A percentile compares a stretch with the other conserved stretches of the same genome.
Conservation (phyloP, 2,888 invertebrate genomes). For the Zelleria hepariella region DNA sequence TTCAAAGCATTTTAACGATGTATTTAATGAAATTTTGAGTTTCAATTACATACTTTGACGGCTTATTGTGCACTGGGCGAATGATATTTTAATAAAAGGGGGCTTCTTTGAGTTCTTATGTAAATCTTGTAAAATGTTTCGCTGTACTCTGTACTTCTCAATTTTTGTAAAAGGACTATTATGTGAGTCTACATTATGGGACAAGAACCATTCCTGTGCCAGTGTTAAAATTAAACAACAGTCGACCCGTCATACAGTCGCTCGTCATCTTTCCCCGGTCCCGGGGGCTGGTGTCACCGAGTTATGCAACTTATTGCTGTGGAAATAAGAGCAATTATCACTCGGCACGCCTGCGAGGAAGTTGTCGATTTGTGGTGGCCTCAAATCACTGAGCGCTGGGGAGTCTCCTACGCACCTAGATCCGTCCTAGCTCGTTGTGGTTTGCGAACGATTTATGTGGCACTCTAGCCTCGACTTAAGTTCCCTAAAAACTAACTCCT, state of each 20-base stretch:
- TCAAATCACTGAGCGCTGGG: conserved; percentile 61
- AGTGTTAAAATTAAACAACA: not conserved
- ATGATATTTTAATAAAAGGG: too few species aligned
- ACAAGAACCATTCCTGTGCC: not conserved
- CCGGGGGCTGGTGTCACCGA: conserved; percentile 28
- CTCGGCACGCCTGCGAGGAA: conserved; percentile 45
- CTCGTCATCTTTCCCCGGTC: conserved; percentile 25
- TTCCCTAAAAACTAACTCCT: not conserved
- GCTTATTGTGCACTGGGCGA: too few species aligned
- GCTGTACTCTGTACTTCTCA: too few species aligned
- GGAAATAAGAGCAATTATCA: conserved; percentile 49
- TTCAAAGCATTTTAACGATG: too few species aligned
- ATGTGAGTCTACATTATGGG: not conserved
- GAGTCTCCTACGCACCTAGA: conserved; percentile 53
- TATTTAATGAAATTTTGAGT: too few species aligned
- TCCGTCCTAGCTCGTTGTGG: conserved; percentile 29
- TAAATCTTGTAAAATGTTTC: too few species aligned
- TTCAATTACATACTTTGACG: too few species aligned
- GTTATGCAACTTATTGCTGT: conserved; percentile 41
- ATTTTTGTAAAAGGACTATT: too few species aligned
- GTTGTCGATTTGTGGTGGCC: conserved; percentile 65
- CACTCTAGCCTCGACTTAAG: not conserved
- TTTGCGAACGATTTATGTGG: conserved; percentile 35
- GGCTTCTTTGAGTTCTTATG: too few species aligned
- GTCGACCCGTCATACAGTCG: conserved; percentile 2